A percentile compares a stretch with the other conserved stretches of the same genome.
Conservation (phyloP, 2,888 invertebrate species). For the Drosophila barbarae region DNA sequence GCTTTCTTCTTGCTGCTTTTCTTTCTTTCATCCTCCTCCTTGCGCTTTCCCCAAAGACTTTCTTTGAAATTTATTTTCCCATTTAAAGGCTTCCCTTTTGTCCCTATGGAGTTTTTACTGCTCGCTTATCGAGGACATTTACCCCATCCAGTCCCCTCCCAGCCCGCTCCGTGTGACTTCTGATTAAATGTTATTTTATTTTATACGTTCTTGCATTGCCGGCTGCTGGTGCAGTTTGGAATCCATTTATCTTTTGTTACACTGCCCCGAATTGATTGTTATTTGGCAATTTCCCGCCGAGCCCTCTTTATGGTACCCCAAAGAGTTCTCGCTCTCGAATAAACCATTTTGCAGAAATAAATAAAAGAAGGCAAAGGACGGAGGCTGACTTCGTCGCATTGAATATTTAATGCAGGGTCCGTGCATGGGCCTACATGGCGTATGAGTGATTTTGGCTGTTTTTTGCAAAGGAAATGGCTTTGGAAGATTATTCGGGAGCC, state of each 20-base stretch:
- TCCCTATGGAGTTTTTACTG: conserved; percentile 26
- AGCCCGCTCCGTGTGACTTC: conserved; percentile 1
- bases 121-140: conserved; percentile 23
- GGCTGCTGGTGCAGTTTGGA: conserved; percentile 28
- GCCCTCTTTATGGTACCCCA: conserved; percentile 63
- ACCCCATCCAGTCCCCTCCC: background rate
- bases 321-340: conserved; percentile 56
- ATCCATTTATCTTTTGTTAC: conserved; percentile 45
- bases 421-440: conserved; percentile 43
- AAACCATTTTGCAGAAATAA: conserved; percentile 54
- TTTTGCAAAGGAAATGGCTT: conserved; percentile 3
- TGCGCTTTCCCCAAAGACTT: conserved; percentile 7
- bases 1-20: background rate
- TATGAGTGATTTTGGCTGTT: conserved; percentile 59
- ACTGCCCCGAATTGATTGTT: conserved; percentile 63
- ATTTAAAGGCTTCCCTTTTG: conserved; percentile 22
- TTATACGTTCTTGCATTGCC: conserved; percentile 13
- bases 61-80: conserved; percentile 24
- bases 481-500: conserved; percentile 27
- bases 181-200: conserved; percentile 39
- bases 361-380: conserved; percentile 27
- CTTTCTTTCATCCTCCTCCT: background rate
- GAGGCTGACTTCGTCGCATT: conserved; percentile 18
- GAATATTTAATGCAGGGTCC: conserved; percentile 61
- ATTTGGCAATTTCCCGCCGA: conserved; percentile 43